These are phyloP conservation scores for Oreochromis tanganicae DNA, from an alignment of 2,113 vertebrate species.

Conservation along the genomic window DNA sequence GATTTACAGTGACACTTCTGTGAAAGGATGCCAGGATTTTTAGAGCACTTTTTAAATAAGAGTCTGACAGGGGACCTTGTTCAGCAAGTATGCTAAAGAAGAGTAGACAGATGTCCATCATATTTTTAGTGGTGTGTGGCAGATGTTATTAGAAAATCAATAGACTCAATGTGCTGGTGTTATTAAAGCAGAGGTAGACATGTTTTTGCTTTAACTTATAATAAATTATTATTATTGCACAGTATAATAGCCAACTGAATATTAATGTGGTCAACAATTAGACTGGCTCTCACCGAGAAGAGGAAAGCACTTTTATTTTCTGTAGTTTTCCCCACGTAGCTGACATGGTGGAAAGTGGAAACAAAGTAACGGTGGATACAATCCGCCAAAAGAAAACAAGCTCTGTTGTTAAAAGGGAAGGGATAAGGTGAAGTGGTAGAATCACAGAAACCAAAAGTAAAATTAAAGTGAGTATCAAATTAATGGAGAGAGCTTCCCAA, in stretches of 20 bases:
- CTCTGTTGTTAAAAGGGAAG: neutral
- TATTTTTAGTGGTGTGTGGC: neutral
- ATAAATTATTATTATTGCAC: neutral
- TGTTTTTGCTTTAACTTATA: neutral
- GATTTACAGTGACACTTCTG: slow-evolving; percentile 35
- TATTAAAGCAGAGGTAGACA: neutral
- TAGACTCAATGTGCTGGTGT: neutral
- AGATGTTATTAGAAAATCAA: neutral
- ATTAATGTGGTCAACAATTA: neutral
- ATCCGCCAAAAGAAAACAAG: neutral
- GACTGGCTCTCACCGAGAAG: accelerated
- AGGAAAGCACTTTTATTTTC: accelerated
- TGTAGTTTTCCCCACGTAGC: accelerated
- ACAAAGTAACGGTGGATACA: neutral
- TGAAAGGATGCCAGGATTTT: slow-evolving; percentile 7
- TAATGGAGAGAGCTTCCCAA: neutral
- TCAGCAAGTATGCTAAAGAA: neutral
- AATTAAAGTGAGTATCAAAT: neutral
- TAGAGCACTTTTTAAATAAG: neutral
- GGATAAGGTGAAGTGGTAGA: neutral
- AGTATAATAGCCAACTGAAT: neutral
- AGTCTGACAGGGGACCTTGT: neutral
- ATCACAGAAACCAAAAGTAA: neutral
- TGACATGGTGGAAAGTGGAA: neutral
- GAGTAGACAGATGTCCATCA: neutral